Evolutionary conservation across 2,888 invertebrate species (phyloP), one percentile per base, ranked within the genome.

Genomic region (Opisthograptis luteolata): DNA sequence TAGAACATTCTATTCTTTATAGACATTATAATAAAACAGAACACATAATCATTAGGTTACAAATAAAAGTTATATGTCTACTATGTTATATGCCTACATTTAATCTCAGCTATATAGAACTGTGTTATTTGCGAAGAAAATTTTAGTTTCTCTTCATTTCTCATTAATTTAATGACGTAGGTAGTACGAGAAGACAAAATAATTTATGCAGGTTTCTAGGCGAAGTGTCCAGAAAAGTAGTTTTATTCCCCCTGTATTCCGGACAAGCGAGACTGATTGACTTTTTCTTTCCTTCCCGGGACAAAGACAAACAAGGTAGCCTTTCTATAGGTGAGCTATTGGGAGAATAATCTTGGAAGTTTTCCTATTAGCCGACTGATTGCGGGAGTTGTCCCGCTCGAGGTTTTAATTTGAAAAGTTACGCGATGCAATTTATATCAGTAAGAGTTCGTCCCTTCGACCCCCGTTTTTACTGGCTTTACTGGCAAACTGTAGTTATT

Each of bases 351-450:
- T 73, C 72, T 66, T 55, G 25, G 46, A 78, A 77, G 67, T 78
- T 78, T 76, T 67, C 73, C 74, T 72, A 76, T 77, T 70, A 75
- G 60, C 61, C 60, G 59, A 60, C 62, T 66, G 73, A 76, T 76
- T 73, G 72, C 68, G 64, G 55, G 60, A 65, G 61, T 64, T 64
- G 67, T 62, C 64, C 58, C 58, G 62, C 49, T 55, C 55, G 58
- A 54, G 62, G 62, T 66, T 71, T 76, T 76, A 75, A 74, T 77
- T 73, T 70, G 69, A 73, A 75, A 78, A 79, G 64, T 79, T 76
- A 46, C 46, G 44, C 66, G 52, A 63, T 68, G 70, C 71, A 66
- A 70, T 72, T 73, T 73, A 70, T 73, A 66, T 66, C 63, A 62
- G 47, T 61, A 39, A 22, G 24, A 61, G 52, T 47, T 53, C 55